Base-by-base conservation (phyloP, 2,797 vertebrate genomes). In the Neopelma chrysocephalum region DNA sequence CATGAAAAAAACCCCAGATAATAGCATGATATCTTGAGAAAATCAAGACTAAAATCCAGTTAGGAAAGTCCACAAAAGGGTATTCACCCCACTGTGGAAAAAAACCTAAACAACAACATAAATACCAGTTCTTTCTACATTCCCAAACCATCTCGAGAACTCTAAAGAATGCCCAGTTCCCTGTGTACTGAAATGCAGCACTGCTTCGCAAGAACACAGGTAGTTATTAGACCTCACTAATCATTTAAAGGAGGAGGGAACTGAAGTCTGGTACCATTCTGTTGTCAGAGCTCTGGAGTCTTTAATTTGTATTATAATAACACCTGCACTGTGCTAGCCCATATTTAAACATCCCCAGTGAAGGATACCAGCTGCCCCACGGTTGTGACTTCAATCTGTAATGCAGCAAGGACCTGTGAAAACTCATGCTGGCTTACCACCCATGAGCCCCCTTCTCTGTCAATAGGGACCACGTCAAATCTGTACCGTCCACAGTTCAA, bases 271-370 rank as follows among this genome's bases (percentile, higher is more conserved):
- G 12, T 61, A 85, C 27, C 20, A 76, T 56, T 86, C 54, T 91
- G 31, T 4, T 85, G 42, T 51, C 57, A 58, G 47, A 93, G 84
- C 19, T 36, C 42, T 60, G 16, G 25, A 85, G 79, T 61, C 94
- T 93, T 75, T 76, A 72, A 93, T 94, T 83, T 78, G 11, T 82
- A 81, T 86, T 81, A 54, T 31, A 86, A 86, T 71, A 68, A 88
- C 11, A 7, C 27, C 87, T 54, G 42, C 25, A 40, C 53, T 29
- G 8, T 0, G 0, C n/a, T 29, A 93, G 34, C 22, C 84, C 48
- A 11, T 42, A 31, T 51, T 80, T 87, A 85, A 87, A 77, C 19
- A 62, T 17, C 10, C 22, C 48, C 40, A 68, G 38, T n/a, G 45
- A 61, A 56, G 7, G 38, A 87, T 5, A 51, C 12, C 31, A 64